Conservation (phyloP, 2,888 invertebrate genomes). For the Morinoia aosen region DNA sequence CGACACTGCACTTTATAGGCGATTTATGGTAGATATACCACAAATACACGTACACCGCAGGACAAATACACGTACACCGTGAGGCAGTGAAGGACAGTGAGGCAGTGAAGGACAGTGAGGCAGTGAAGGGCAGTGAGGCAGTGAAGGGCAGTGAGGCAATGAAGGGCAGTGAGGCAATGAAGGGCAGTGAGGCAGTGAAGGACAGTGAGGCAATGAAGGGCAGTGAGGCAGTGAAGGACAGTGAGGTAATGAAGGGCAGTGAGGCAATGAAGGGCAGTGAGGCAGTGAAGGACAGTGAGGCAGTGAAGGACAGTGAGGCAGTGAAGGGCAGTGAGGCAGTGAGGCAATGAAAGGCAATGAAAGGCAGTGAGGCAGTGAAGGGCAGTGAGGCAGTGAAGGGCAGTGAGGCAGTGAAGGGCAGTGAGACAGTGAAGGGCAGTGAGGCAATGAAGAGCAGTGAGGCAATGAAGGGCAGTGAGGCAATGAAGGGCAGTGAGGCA, state of each 20-base stretch:
- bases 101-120: background rate
- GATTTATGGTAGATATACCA: too few relatives aligned
- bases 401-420: too few relatives aligned
- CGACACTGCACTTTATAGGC: too few relatives aligned
- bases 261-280: background rate
- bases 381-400: too few relatives aligned
- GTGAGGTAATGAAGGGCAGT: background rate
- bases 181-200: background rate
- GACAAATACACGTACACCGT: too few relatives aligned
- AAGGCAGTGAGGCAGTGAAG: too few relatives aligned
- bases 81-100: too few relatives aligned
- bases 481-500: background rate
- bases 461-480: background rate
- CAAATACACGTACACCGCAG: too few relatives aligned
- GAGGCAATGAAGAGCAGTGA: background rate
- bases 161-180: background rate
- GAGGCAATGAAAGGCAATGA: background rate
- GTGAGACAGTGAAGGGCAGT: background rate
- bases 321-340: too few relatives aligned
- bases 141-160: background rate
- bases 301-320: too few relatives aligned
- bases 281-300: background rate
- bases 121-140: too few relatives aligned
- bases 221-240: too few relatives aligned
- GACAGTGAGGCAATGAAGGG: background rate